phyloP scores from a whole-genome alignment of 2,888 invertebrate genomes.

The Lasioglossum zephyrum region DNA sequence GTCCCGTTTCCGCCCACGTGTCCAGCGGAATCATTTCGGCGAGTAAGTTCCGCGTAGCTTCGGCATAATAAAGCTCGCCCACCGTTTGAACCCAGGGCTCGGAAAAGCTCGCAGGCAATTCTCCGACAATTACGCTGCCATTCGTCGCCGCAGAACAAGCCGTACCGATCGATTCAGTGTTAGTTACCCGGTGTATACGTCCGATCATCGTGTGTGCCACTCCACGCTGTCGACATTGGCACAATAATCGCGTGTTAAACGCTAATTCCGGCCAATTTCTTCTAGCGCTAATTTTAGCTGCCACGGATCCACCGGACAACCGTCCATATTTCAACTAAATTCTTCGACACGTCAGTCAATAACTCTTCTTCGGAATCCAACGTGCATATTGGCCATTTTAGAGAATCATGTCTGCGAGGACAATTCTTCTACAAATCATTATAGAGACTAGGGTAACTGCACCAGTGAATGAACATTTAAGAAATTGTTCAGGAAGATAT shows the following conservation, averaged over 20 bases:
- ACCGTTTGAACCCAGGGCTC: background rate
- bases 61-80: background rate
- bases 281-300: background rate
- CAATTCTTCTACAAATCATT: too few relatives aligned
- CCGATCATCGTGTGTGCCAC: background rate
- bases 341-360: too few relatives aligned
- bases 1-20: background rate
- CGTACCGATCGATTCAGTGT: background rate
- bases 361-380: too few relatives aligned
- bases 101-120: background rate
- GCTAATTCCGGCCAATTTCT: background rate
- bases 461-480: too few relatives aligned
- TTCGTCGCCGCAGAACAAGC: background rate
- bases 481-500: too few relatives aligned
- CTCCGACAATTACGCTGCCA: background rate
- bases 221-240: background rate
- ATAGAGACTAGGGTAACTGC: too few relatives aligned
- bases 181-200: background rate
- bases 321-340: too few relatives aligned
- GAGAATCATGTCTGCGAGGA: too few relatives aligned
- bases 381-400: too few relatives aligned
- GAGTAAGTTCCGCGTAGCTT: background rate
- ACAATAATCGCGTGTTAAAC: background rate
- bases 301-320: background rate
- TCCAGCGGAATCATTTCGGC: background rate